These are phyloP conservation scores for Hypsopygia costalis DNA, from an alignment of 2,888 invertebrate species.

Conservation along the genomic window DNA sequence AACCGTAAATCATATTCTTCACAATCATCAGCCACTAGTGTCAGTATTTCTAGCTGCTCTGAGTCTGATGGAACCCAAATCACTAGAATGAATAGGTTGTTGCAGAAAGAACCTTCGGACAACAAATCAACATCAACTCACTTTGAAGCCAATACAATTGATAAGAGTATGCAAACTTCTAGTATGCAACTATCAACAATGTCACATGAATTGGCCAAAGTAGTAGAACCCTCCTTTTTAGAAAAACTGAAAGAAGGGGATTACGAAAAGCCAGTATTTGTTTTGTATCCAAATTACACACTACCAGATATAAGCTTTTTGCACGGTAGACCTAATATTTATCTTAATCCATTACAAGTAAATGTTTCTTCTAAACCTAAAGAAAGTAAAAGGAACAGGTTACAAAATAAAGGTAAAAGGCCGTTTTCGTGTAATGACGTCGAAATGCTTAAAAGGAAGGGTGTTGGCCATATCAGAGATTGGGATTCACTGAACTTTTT, in stretches of 20 bases:
- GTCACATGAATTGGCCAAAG: constrained; percentile 73
- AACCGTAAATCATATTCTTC: constrained; percentile 67
- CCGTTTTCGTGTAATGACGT: constrained; percentile 92
- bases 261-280: constrained; percentile 89
- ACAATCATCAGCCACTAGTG: constrained; percentile 74
- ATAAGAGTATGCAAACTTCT: constrained; percentile 89
- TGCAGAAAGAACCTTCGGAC: constrained; percentile 60
- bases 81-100: constrained; percentile 64
- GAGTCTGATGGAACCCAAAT: constrained; percentile 78
- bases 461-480: constrained; percentile 92
- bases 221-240: constrained; percentile 86
- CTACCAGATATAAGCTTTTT: constrained; percentile 94
- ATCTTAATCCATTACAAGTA: constrained; percentile 86
- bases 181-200: constrained; percentile 59
- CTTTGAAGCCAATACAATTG: constrained; percentile 80
- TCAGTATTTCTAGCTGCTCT: constrained; percentile 76
- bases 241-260: constrained; percentile 84
- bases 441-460: constrained; percentile 89
- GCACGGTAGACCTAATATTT: constrained; percentile 82
- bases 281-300: constrained; percentile 94
- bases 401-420: constrained; percentile 71
- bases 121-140: constrained; percentile 75
- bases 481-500: constrained; percentile 96
- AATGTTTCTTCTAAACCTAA: constrained; percentile 59
- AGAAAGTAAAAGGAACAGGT: constrained; percentile 58